A percentile compares a stretch with the other conserved stretches of the same genome.
These are phyloP conservation scores for Apodemia mormo DNA, from an alignment of 2,888 invertebrate genomes.

Conservation along the genomic window DNA sequence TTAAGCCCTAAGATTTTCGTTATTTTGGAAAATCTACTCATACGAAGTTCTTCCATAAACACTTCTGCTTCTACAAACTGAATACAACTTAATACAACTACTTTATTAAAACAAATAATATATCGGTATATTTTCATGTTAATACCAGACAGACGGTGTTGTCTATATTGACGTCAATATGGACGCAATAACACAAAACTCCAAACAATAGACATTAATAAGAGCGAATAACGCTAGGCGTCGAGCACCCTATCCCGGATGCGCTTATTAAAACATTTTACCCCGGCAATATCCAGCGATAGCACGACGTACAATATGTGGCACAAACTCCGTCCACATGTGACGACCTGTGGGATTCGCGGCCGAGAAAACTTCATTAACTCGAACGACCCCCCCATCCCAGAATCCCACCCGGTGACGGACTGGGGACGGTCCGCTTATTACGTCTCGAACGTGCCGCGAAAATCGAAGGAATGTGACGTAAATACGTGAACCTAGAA, in stretches of 20 bases:
- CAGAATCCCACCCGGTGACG: conserved; percentile 49
- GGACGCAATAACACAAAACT: conserved; percentile 73
- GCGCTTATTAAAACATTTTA: conserved; percentile 82
- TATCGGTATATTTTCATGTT: conserved; percentile 27
- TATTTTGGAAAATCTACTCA: too few species aligned
- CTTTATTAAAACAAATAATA: conserved; percentile 22
- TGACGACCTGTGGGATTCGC: conserved; percentile 82
- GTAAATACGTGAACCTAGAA: conserved; percentile 73
- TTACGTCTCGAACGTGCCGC: conserved; percentile 79
- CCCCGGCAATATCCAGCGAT: conserved; percentile 74
- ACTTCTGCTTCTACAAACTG: neutral
- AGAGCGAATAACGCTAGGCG: conserved; percentile 57
- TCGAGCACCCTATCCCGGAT: conserved; percentile 57
- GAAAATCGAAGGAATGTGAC: conserved; percentile 81
- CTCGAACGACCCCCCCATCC: conserved; percentile 63
- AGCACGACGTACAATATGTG: conserved; percentile 76
- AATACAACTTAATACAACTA: neutral
- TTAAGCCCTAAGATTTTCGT: too few species aligned
- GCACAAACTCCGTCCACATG: conserved; percentile 75
- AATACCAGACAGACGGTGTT: conserved; percentile 39
- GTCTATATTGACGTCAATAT: conserved; percentile 51
- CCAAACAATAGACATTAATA: conserved; percentile 80
- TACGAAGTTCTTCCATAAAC: too few species aligned
- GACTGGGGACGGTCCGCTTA: conserved; percentile 73
- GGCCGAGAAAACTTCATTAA: conserved; percentile 82